Evolutionary conservation across 1,140 invertebrate species (phyloP).

Genomic region (Dendrolimus kikuchii): DNA sequence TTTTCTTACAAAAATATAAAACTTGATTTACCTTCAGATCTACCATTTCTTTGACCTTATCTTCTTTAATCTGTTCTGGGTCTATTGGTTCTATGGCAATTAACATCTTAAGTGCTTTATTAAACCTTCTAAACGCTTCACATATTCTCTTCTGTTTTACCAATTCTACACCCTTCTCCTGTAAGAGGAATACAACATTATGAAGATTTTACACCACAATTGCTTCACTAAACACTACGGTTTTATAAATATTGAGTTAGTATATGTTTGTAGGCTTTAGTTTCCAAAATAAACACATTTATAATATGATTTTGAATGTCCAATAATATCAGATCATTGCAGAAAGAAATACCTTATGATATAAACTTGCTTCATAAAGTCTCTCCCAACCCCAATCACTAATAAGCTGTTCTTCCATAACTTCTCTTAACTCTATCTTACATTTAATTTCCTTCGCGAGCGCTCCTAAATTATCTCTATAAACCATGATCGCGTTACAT

Average conservation of each 20-base stretch:
- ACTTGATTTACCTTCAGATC: slow-evolving; percentile 35
- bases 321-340: background rate
- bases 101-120: slow-evolving; percentile 77
- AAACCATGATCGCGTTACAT: slow-evolving; percentile 33
- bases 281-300: no score
- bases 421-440: slow-evolving; percentile 43
- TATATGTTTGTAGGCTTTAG: no score
- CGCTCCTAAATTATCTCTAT: slow-evolving; percentile 32
- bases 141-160: slow-evolving; percentile 44
- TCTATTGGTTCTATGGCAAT: slow-evolving; percentile 75
- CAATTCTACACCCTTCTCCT: slow-evolving; percentile 46
- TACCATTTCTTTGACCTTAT: slow-evolving; percentile 62
- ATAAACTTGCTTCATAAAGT: slow-evolving; percentile 39
- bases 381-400: slow-evolving; percentile 57
- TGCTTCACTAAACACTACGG: no score
- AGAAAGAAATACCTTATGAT: slow-evolving; percentile 37
- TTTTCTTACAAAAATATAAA: no score
- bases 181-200: slow-evolving; percentile 1
- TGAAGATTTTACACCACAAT: no score
- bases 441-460: slow-evolving; percentile 42
- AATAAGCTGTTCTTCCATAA: slow-evolving; percentile 54
- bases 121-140: slow-evolving; percentile 67
- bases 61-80: slow-evolving; percentile 50
- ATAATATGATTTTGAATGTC: no score
- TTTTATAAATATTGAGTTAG: no score